Evolutionary conservation across 2,888 invertebrate genomes (phyloP).

Genomic region (Campaea margaritaria): DNA sequence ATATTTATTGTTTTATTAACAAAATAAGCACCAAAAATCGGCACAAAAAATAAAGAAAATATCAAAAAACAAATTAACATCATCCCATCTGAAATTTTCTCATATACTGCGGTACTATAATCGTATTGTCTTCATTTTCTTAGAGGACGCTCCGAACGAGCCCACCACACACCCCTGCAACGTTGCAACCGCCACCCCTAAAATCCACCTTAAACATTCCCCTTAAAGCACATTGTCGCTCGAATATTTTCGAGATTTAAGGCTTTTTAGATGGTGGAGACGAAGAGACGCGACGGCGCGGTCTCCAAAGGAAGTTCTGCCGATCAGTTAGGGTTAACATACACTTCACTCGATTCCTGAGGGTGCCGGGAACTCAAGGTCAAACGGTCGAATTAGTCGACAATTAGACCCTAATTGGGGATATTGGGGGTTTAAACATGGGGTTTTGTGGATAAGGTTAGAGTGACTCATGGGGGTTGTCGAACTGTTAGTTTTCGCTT

Average conservation of each 20-base stretch:
- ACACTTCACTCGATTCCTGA: constrained; percentile 63
- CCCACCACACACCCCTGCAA: constrained; percentile 72
- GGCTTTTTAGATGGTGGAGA: constrained; percentile 37
- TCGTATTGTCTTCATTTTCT: constrained; percentile 81
- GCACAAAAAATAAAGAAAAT: too few species aligned
- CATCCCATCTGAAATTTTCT: constrained; percentile 44
- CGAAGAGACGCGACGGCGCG: constrained; percentile 74
- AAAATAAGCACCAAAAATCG: too few species aligned
- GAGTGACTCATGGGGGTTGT: constrained; percentile 20
- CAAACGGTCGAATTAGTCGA: constrained; percentile 41
- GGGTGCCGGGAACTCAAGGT: constrained; percentile 64
- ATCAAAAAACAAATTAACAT: too few species aligned
- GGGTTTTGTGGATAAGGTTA: neutral
- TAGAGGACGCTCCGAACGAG: constrained; percentile 75
- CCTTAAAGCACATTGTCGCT: constrained; percentile 32
- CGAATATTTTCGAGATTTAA: constrained; percentile 25
- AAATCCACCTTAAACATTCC: neutral
- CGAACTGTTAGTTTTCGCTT: constrained; percentile 5
- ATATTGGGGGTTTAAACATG: neutral
- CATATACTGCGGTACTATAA: constrained; percentile 70
- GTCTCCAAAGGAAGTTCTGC: constrained; percentile 62
- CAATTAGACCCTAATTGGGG: constrained; percentile 23
- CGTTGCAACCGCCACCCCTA: constrained; percentile 8
- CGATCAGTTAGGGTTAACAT: constrained; percentile 74
- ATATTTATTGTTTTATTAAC: too few species aligned